phyloP scores from a whole-genome alignment of 2,888 invertebrate species.

The Drosophila eohydei region DNA sequence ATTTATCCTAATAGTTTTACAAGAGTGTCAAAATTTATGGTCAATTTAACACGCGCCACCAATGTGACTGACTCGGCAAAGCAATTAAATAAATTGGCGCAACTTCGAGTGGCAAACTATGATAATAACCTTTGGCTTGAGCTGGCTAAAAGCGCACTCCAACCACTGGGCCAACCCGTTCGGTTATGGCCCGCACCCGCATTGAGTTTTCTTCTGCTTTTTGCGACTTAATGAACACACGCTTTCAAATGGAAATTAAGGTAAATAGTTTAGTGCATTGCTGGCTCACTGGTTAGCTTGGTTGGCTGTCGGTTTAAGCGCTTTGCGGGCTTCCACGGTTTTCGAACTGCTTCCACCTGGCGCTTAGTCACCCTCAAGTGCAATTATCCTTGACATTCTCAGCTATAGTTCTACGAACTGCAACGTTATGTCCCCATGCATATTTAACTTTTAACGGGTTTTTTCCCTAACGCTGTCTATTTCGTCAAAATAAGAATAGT shows the following conservation, averaged over 20 bases:
- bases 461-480: conserved; percentile 30
- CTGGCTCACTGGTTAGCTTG: conserved; percentile 42
- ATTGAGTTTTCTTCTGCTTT: conserved; percentile 21
- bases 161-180: conserved; percentile 41
- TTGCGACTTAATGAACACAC: conserved; percentile 36
- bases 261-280: conserved; percentile 53
- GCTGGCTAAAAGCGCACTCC: conserved; percentile 34
- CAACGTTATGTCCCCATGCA: conserved; percentile 37
- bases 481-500: neutral
- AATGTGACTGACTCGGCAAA: conserved; percentile 51
- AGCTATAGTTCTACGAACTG: conserved; percentile 51
- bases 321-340: conserved; percentile 19
- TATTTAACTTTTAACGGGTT: conserved; percentile 53
- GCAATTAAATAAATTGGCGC: conserved; percentile 70
- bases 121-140: conserved; percentile 51
- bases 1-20: conserved; percentile 52
- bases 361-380: conserved; percentile 57
- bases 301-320: conserved; percentile 13
- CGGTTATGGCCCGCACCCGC: conserved; percentile 24
- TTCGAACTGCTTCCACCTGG: conserved; percentile 42
- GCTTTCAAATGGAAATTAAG: conserved; percentile 50
- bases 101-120: conserved; percentile 58
- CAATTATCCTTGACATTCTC: conserved; percentile 62
- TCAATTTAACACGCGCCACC: conserved; percentile 58
- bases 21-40: conserved; percentile 64